phyloP scores from a whole-genome alignment of 1,140 invertebrate species.

The Helicoverpa zea region DNA sequence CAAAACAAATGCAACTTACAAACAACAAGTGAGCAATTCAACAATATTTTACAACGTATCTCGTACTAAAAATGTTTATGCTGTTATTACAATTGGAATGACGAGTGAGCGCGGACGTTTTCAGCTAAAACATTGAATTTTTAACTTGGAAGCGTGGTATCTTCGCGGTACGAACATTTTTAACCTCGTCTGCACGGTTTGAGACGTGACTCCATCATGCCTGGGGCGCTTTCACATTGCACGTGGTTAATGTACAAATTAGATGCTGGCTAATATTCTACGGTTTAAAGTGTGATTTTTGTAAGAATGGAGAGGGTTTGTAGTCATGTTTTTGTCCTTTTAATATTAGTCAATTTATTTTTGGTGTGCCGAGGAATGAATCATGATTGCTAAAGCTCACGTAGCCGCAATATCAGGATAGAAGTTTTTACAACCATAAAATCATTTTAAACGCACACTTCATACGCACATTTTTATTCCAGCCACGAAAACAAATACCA shows the following conservation, averaged over 20 bases:
- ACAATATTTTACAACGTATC: constrained; percentile 24
- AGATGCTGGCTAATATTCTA: constrained; percentile 21
- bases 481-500: background rate
- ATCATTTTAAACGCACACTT: too few relatives aligned
- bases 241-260: constrained; percentile 36
- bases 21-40: background rate
- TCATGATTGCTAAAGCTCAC: too few relatives aligned
- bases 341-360: too few relatives aligned
- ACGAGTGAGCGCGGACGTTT: constrained; percentile 8
- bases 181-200: constrained; percentile 57
- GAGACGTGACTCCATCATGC: constrained; percentile 56
- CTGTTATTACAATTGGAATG: constrained; percentile 37
- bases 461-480: too few relatives aligned
- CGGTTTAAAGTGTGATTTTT: constrained; percentile 1
- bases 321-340: too few relatives aligned
- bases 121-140: constrained; percentile 59
- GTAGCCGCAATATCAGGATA: too few relatives aligned
- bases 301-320: too few relatives aligned
- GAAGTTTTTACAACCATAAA: too few relatives aligned
- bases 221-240: constrained; percentile 46
- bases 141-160: constrained; percentile 56
- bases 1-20: background rate
- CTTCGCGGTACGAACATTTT: constrained; percentile 54
- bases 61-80: constrained; percentile 45
- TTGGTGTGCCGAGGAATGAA: too few relatives aligned